Conservation (phyloP, 2,797 vertebrate genomes). For the Ceryle rudis region DNA sequence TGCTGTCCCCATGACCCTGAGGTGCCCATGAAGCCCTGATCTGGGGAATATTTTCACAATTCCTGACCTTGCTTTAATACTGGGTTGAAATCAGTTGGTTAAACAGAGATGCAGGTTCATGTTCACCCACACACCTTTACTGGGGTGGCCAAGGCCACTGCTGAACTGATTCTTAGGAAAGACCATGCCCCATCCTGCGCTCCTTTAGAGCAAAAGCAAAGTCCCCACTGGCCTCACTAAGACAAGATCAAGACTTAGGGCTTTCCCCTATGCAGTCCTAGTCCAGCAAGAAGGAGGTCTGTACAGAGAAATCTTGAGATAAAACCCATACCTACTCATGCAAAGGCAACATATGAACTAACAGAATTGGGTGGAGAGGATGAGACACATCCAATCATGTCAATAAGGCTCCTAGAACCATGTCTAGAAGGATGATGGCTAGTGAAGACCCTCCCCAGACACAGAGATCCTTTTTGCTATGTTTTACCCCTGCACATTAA, state of each 20-base stretch:
- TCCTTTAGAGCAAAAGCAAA: background rate
- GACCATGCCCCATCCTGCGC: background rate
- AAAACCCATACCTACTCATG: background rate
- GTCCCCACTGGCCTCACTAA: background rate
- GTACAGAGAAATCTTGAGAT: background rate
- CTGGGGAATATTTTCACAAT: background rate
- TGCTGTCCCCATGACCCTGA: background rate
- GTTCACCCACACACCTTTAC: background rate
- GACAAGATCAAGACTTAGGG: background rate
- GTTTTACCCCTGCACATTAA: background rate
- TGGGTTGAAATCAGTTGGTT: background rate
- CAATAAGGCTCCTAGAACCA: background rate
- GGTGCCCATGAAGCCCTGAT: background rate
- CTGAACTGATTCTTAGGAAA: background rate
- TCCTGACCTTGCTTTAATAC: background rate
- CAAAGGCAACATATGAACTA: background rate
- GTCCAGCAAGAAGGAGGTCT: background rate
- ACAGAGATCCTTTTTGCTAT: background rate
- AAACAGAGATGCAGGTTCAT: background rate
- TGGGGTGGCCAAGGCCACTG: background rate
- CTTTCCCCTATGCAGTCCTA: background rate
- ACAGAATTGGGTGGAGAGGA: background rate
- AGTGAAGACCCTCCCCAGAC: background rate
- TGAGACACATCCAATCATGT: background rate
- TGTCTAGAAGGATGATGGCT: too few species aligned